Conservation (phyloP, 1,140 invertebrate species). For the Octopus sinensis region DNA sequence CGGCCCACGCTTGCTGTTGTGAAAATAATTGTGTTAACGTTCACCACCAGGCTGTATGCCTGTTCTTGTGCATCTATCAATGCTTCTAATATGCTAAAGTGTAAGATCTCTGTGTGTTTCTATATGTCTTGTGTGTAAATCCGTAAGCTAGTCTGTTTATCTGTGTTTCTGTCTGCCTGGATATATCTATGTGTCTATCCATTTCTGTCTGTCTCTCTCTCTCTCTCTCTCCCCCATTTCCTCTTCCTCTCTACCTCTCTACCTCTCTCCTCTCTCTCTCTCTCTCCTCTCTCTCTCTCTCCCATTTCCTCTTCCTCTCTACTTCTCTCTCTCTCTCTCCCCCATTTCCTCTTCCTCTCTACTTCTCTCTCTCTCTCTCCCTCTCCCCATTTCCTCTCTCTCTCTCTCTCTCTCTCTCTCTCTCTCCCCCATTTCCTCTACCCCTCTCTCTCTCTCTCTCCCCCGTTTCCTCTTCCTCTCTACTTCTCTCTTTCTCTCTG, state of each 20-base stretch:
- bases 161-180: too few species aligned
- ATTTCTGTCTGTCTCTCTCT: neutral
- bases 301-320: neutral
- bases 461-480: neutral
- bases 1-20: too few species aligned
- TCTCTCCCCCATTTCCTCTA: neutral
- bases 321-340: neutral
- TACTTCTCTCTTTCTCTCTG: neutral
- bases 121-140: too few species aligned
- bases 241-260: neutral
- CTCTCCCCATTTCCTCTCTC: neutral
- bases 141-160: too few species aligned
- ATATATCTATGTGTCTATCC: neutral
- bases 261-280: neutral
- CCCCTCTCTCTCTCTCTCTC: neutral
- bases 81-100: too few species aligned
- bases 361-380: neutral
- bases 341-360: neutral
- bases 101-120: too few species aligned
- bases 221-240: neutral
- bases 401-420: neutral
- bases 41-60: too few species aligned
- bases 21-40: too few species aligned
- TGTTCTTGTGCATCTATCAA: too few species aligned
- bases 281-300: neutral